Base-by-base conservation (phyloP, 2,888 invertebrate genomes). In the Papilio elwesi region DNA sequence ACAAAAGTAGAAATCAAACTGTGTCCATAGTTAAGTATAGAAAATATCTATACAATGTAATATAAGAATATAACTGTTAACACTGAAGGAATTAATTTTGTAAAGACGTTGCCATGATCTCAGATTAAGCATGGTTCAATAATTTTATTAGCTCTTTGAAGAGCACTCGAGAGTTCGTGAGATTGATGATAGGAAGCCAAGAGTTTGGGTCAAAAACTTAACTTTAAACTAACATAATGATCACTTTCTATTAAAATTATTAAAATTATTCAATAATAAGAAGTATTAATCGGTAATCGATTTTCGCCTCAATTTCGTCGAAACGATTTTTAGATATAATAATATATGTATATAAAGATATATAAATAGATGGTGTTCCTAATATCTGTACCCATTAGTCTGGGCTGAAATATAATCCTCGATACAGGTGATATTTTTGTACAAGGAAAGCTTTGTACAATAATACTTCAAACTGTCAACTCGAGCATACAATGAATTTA, bases 91-190 rank as follows among this genome's bases (percentile, higher is more conserved):
- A 16, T 15, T 15, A 36, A 65, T 36, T 26, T 49, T 49, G 64
- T 26, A 26, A 51, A 49, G 49, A 65, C 26, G 64, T 11, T 57
- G 51, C 51, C 59, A 13, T 51, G 59, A 66, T 66, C 49, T 52
- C 48, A 66, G 66, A 71, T 70, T 55, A 70, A 49, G 16, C 51
- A 59, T 38, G 51, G 26, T 59, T 57, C 36, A 65, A 66, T 43
- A 49, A 70, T 70, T 57, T 71, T 66, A 71, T 71, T 49, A 71
- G 51, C 59, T 59, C 66, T 43, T 71, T 59, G 49, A 66, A 59
- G 71, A 57, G 57, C 57, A 8, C 26, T 66, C 15, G 43, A 47
- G 38, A 47, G 55, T 55, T 55, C 43, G 16, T 7, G 38, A 64
- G 48, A 59, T 59, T 36, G 47, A 66, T 26, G 59, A 71, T 51